These are phyloP conservation scores for Neostethus bicornis DNA, from an alignment of 2,797 vertebrate genomes.

Conservation along the genomic window DNA sequence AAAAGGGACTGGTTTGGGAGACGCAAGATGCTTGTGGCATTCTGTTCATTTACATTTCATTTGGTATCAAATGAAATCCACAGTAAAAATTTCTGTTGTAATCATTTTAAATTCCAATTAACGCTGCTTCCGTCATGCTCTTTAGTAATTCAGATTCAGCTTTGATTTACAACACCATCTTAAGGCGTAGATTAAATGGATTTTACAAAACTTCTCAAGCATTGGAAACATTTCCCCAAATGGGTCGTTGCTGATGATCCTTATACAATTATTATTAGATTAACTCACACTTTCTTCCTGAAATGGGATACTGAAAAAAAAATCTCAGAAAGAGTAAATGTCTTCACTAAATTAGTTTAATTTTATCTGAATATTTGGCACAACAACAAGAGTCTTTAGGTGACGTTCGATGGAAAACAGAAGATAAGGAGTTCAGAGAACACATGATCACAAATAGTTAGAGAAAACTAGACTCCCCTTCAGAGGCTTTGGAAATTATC, in stretches of 20 bases:
- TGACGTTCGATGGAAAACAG: background rate
- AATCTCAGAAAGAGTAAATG: background rate
- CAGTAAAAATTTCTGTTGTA: conserved; percentile 1
- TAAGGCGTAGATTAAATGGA: conserved; percentile 4
- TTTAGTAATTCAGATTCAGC: conserved; percentile 12
- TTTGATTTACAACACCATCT: background rate
- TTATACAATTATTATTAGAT: conserved; percentile 16
- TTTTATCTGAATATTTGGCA: background rate
- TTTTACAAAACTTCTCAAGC: conserved; percentile 9
- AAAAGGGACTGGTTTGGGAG: conserved; percentile 14
- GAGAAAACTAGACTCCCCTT: background rate
- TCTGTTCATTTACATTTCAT: conserved; percentile 19
- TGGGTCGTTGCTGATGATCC: conserved; percentile 15
- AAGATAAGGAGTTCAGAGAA: too few relatives aligned
- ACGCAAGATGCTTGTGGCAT: background rate
- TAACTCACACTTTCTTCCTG: background rate
- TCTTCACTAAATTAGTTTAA: background rate
- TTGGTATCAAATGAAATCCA: conserved; percentile 18
- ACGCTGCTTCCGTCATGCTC: background rate
- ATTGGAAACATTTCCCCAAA: conserved; percentile 7
- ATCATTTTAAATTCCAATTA: conserved; percentile 10
- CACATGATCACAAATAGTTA: too few relatives aligned
- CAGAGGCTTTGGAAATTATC: background rate
- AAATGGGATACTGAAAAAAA: background rate
- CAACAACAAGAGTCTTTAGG: too few relatives aligned